Conservation (phyloP, 2,888 invertebrate genomes). For the Tipula vernalis region DNA sequence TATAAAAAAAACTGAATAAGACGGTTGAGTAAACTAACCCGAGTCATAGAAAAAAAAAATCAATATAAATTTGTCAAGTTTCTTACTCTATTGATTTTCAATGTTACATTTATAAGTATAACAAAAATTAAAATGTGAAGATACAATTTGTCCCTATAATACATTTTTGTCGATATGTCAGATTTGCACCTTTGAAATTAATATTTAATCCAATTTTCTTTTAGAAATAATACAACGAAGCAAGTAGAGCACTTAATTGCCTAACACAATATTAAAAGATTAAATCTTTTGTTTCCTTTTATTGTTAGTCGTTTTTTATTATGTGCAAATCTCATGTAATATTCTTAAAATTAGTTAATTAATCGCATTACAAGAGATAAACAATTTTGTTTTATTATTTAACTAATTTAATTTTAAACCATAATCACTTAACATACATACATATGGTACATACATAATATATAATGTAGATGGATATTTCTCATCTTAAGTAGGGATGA, state of each 20-base stretch:
- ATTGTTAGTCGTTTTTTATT: background rate
- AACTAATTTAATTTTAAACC: background rate
- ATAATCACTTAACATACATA: background rate
- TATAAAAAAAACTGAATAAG: background rate
- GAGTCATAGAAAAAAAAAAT: background rate
- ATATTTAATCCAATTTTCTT: background rate
- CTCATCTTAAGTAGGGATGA: background rate
- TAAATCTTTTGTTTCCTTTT: background rate
- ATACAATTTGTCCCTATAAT: background rate
- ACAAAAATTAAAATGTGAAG: background rate
- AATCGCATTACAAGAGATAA: background rate
- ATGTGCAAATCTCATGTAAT: background rate
- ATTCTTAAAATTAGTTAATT: background rate
- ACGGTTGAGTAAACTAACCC: background rate
- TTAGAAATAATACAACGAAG: too few species aligned
- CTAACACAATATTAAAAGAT: background rate
- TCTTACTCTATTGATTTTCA: background rate
- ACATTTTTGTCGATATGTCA: background rate
- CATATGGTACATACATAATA: background rate
- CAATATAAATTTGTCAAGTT: background rate
- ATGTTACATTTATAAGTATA: background rate
- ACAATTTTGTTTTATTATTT: background rate
- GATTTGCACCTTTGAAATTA: background rate
- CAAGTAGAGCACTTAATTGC: background rate
- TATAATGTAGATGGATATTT: background rate